phyloP scores from a whole-genome alignment of 2,888 invertebrate genomes.

The Dasypolia templi region DNA sequence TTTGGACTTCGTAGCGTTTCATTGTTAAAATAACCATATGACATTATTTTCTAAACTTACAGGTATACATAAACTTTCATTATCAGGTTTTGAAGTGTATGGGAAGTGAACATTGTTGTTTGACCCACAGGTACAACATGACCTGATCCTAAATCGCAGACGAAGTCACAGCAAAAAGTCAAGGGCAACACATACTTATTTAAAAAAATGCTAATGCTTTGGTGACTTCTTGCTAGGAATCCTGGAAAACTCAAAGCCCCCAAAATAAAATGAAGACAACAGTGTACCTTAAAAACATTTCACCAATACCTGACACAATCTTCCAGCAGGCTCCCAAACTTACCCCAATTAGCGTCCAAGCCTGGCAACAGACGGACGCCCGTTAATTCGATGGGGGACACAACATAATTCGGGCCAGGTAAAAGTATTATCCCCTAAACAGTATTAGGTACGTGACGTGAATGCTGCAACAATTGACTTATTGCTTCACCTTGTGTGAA shows the following conservation, averaged over 20 bases:
- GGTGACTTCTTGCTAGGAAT: too few relatives aligned
- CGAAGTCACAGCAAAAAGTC: too few relatives aligned
- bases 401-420: conserved; percentile 83
- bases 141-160: too few relatives aligned
- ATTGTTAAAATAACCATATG: too few relatives aligned
- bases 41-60: too few relatives aligned
- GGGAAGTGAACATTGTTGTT: too few relatives aligned
- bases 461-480: conserved; percentile 80
- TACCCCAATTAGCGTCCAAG: conserved; percentile 47
- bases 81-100: too few relatives aligned
- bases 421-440: conserved; percentile 85
- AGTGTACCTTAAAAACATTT: conserved; percentile 3
- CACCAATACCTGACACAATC: conserved; percentile 18
- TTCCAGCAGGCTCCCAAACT: conserved; percentile 33
- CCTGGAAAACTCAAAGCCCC: not conserved
- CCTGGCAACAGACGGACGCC: conserved; percentile 67
- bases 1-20: too few relatives aligned
- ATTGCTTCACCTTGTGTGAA: conserved; percentile 54
- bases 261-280: conserved; percentile 2
- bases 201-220: too few relatives aligned
- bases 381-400: conserved; percentile 81
- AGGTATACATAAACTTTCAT: too few relatives aligned
- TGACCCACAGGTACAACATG: too few relatives aligned
- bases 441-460: conserved; percentile 84
- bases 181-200: too few relatives aligned